Evolutionary conservation across 2,797 vertebrate genomes (phyloP).

Genomic region (Gallinago stenura): DNA sequence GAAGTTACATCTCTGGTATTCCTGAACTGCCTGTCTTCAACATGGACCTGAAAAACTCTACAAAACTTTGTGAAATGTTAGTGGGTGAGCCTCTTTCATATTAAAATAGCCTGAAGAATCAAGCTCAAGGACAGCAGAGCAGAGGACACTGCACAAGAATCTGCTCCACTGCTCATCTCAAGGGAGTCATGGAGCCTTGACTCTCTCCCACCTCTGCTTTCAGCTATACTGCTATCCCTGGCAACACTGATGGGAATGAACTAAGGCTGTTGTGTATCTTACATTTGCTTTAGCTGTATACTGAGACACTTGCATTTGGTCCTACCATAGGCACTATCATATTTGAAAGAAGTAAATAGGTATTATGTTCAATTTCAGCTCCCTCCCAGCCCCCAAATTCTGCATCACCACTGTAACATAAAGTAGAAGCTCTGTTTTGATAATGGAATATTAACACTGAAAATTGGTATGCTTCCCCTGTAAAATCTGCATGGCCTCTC

Average conservation of each 20-base stretch:
- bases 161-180: background rate
- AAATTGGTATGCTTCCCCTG: background rate
- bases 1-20: background rate
- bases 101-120: background rate
- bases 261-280: background rate
- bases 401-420: background rate
- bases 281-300: background rate
- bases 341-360: background rate
- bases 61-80: background rate
- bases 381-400: background rate
- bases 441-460: background rate
- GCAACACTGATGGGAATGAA: background rate
- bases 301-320: background rate
- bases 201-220: background rate
- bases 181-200: background rate
- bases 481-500: background rate
- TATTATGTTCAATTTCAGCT: background rate
- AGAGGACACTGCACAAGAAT: background rate
- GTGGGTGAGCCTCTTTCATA: background rate
- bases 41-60: background rate
- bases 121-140: accelerated
- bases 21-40: background rate
- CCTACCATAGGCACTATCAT: accelerated
- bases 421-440: background rate
- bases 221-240: background rate